Base-by-base conservation (phyloP, 2,797 vertebrate genomes). In the Hippocampus kuda region DNA sequence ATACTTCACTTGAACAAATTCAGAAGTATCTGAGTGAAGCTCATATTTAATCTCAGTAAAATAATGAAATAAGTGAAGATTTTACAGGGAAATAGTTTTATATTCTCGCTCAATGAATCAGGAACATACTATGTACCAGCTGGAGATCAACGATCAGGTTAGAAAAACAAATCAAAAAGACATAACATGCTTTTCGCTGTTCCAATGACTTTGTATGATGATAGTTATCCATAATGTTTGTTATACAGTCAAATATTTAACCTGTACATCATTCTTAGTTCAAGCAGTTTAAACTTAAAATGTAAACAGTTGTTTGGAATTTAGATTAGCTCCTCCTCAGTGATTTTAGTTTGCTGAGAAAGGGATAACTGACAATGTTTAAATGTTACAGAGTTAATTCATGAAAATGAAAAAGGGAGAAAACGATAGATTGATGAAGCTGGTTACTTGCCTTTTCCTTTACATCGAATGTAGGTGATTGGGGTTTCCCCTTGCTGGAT, bases 401-500 rank as follows among this genome's bases (percentile, higher is more conserved):
- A 24, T 59, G 56, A 26, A 46, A 27, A 46, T 27, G 13, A 18
- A 9, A 42, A 64, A 20, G 24, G 2, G 6, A 27, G 8, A 65
- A 65, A 46, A 65, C 0, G 7, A 65, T 27, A 4, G 7, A 15
- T 38, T 38, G n/a, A 20, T 26, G 24, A 64, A 46, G 5, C 41
- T 41, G 4, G 15, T 68, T 68, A 68, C 66, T 57, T 57, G 51
- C n/a, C 66, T 67, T 67, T 13, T 53, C 27, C 34, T 54, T 51
- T n/a, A 75, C 53, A 68, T 67, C 5, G 4, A 51, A 77, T 30
- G 42, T 64, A 69, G 62, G 59, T 11, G 3, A 49, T 41, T 1
- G 42, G 71, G 72, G 70, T 70, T 77, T 71, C 70, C 75, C 71
- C 72, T 70, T 69, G 68, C n/a, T 34, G 38, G 65, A 75, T 56